Evolutionary conservation across 64 coral and sea anemone genomes (phyloP).

Genomic region (Astreopora myriophthalma): DNA sequence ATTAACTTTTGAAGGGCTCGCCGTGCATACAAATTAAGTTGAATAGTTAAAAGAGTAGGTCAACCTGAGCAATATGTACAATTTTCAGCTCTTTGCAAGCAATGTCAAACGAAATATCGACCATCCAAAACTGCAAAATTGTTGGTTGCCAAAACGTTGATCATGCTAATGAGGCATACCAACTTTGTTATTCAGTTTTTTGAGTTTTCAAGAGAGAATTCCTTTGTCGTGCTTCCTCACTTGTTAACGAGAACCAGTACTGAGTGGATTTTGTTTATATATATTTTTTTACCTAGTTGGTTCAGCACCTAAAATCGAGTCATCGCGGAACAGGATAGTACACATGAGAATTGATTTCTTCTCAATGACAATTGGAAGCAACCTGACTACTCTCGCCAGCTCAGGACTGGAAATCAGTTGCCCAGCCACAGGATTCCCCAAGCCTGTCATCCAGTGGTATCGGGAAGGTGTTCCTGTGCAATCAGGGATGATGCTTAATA

Average conservation of each 20-base stretch:
- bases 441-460: slow-evolving; percentile 47
- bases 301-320: slow-evolving; percentile 34
- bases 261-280: not conserved
- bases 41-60: no score
- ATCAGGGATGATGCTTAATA: slow-evolving; percentile 7
- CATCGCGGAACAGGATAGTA: not conserved
- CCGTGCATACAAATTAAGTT: no score
- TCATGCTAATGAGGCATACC: no score
- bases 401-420: slow-evolving; percentile 51
- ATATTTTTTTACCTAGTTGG: not conserved
- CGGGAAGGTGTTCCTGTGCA: slow-evolving; percentile 13
- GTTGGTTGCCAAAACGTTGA: no score
- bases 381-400: slow-evolving; percentile 35
- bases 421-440: slow-evolving; percentile 44
- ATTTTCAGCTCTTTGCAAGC: no score
- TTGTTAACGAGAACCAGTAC: not conserved
- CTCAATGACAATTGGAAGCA: slow-evolving; percentile 19
- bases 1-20: no score
- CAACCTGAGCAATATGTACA: no score
- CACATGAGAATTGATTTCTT: slow-evolving; percentile 8
- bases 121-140: no score
- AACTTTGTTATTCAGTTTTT: not conserved
- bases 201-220: not conserved
- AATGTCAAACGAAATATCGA: no score
- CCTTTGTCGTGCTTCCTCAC: not conserved